These are phyloP conservation scores for Regulus satrapa DNA, from an alignment of 2,113 vertebrate species.

Conservation along the genomic window DNA sequence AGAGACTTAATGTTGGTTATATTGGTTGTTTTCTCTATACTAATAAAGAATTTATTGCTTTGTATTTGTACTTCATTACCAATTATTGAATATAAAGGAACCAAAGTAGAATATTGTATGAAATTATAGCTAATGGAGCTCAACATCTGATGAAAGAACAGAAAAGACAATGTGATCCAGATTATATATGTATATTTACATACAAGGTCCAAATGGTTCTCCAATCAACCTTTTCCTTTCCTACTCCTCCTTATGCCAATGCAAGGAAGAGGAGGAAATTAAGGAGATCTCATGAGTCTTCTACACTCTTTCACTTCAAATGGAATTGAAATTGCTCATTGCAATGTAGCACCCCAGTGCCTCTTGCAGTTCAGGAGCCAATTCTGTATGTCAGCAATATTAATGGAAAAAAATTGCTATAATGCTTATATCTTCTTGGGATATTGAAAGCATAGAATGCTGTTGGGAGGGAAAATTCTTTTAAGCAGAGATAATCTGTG, in stretches of 20 bases:
- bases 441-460: not conserved
- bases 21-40: not conserved
- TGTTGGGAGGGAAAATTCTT: not conserved
- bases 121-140: not conserved
- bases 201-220: not conserved
- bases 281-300: not conserved
- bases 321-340: not conserved
- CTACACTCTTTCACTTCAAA: not conserved
- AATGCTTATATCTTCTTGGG: not conserved
- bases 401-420: not conserved
- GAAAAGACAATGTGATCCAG: not conserved
- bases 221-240: not conserved
- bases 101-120: not conserved
- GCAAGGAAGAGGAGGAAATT: not conserved
- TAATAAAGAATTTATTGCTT: not conserved
- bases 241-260: not conserved
- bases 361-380: not conserved
- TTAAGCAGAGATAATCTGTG: not conserved
- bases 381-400: not conserved
- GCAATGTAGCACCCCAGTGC: not conserved
- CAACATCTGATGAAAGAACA: not conserved
- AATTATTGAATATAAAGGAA: not conserved
- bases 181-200: not conserved
- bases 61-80: not conserved
- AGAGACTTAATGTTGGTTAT: not conserved